Evolutionary conservation across 23 tunicate species (phyloP).

Genomic region (Halocynthia aurantium): DNA sequence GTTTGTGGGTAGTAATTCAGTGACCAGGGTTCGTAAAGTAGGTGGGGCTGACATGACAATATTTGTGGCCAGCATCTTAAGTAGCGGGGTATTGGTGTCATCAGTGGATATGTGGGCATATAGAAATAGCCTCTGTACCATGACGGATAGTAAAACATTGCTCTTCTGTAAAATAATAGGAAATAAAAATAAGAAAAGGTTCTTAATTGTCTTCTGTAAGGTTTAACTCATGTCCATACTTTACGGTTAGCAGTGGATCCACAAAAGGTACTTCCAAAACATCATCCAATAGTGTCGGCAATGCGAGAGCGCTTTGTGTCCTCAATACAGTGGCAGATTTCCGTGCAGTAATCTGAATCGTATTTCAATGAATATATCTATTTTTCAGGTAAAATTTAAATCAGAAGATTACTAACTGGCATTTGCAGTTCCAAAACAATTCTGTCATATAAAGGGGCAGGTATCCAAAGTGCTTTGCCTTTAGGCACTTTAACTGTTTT

Average conservation of each 20-base stretch:
- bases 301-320: constrained; percentile 24
- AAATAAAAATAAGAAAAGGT: neutral
- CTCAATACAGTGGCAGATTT: neutral
- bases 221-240: constrained; percentile 3
- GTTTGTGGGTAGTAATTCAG: constrained; percentile 67
- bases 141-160: constrained; percentile 66
- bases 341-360: constrained; percentile 15
- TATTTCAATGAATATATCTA: constrained; percentile 1
- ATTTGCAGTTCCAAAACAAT: constrained; percentile 90
- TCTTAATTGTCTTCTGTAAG: neutral
- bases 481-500: constrained; percentile 59
- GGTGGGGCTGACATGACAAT: constrained; percentile 61
- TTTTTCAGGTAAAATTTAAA: neutral
- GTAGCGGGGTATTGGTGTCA: constrained; percentile 62
- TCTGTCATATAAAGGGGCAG: constrained; percentile 79
- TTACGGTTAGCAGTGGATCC: constrained; percentile 57
- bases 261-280: constrained; percentile 50
- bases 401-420: constrained; percentile 50
- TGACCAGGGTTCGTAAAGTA: constrained; percentile 75
- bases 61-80: constrained; percentile 71
- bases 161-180: constrained; percentile 35
- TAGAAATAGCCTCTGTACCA: constrained; percentile 54
- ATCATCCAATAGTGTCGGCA: constrained; percentile 65
- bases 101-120: constrained; percentile 84
- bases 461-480: constrained; percentile 94